Evolutionary conservation across 1,140 invertebrate species (phyloP).

Genomic region (Papilio aristodemus): DNA sequence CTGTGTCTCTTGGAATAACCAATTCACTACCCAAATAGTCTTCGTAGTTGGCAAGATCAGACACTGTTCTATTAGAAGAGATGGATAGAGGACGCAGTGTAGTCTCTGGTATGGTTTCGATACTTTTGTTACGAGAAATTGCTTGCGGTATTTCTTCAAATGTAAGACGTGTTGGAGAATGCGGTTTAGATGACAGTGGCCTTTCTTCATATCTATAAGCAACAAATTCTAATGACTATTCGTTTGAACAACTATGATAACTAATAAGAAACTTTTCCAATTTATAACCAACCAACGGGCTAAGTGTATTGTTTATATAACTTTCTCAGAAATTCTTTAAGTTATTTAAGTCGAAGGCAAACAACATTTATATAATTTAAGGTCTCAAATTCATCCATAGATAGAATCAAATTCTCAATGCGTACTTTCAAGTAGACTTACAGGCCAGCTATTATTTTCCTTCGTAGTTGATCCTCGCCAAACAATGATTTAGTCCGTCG

Average conservation of each 20-base stretch:
- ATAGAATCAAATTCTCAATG: neutral
- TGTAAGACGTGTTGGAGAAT: slow-evolving; percentile 5
- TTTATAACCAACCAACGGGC: no score
- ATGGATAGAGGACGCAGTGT: slow-evolving; percentile 41
- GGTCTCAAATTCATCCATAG: neutral
- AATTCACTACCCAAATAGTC: slow-evolving; percentile 65
- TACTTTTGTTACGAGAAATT: slow-evolving; percentile 37
- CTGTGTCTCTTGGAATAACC: slow-evolving; percentile 59
- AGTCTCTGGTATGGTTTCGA: slow-evolving; percentile 43
- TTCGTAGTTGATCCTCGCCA: slow-evolving; percentile 61
- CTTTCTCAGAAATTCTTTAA: no score
- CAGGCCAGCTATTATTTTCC: slow-evolving; percentile 58
- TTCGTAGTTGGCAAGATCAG: slow-evolving; percentile 57
- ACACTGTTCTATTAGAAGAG: slow-evolving; percentile 50
- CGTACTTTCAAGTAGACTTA: slow-evolving; percentile 41
- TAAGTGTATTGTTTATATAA: no score
- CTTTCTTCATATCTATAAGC: slow-evolving; percentile 53
- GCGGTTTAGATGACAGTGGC: slow-evolving; percentile 26
- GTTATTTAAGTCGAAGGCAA: no score
- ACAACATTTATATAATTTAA: neutral
- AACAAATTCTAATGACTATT: neutral
- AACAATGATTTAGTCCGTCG: slow-evolving; percentile 68
- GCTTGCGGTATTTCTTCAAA: slow-evolving; percentile 28
- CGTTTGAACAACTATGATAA: neutral
- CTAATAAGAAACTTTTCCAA: no score